These are phyloP conservation scores for Octodon degus DNA, from an alignment of 2,113 vertebrate genomes.

Conservation along the genomic window DNA sequence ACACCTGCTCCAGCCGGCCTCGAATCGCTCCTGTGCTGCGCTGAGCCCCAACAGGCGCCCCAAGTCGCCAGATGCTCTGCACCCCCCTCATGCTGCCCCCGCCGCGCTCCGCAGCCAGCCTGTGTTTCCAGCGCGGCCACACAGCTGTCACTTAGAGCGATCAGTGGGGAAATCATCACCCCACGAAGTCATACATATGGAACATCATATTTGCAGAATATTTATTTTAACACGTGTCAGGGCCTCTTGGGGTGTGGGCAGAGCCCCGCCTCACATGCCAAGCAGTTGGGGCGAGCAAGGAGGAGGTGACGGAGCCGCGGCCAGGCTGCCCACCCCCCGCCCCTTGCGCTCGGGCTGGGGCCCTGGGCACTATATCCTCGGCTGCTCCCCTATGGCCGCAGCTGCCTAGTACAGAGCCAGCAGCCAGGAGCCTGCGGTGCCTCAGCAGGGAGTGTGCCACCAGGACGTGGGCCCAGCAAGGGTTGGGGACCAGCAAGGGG, in stretches of 20 bases:
- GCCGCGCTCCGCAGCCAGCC: slow-evolving; percentile 81
- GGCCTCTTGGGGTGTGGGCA: slow-evolving; percentile 60
- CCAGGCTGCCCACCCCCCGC: background rate
- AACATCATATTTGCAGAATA: slow-evolving; percentile 85
- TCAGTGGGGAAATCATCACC: slow-evolving; percentile 87
- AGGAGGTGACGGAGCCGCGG: fast-evolving
- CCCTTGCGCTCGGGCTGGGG: background rate
- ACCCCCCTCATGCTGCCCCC: slow-evolving; percentile 80
- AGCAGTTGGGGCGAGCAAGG: slow-evolving; percentile 2
- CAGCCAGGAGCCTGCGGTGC: background rate
- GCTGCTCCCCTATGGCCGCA: background rate
- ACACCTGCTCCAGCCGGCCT: slow-evolving; percentile 86
- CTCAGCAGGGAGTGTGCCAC: background rate
- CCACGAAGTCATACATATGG: slow-evolving; percentile 88
- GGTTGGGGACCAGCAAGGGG: fast-evolving
- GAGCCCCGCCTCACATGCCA: background rate
- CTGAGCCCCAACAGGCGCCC: slow-evolving; percentile 78
- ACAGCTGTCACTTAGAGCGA: slow-evolving; percentile 88
- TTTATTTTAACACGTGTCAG: slow-evolving; percentile 85
- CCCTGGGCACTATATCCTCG: background rate
- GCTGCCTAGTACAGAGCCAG: background rate
- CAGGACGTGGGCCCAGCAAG: background rate
- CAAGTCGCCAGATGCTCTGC: slow-evolving; percentile 84
- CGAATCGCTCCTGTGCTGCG: slow-evolving; percentile 84
- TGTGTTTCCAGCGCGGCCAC: slow-evolving; percentile 82